Base-by-base conservation (phyloP, 2,797 vertebrate species). In the Echeneis naucrates region DNA sequence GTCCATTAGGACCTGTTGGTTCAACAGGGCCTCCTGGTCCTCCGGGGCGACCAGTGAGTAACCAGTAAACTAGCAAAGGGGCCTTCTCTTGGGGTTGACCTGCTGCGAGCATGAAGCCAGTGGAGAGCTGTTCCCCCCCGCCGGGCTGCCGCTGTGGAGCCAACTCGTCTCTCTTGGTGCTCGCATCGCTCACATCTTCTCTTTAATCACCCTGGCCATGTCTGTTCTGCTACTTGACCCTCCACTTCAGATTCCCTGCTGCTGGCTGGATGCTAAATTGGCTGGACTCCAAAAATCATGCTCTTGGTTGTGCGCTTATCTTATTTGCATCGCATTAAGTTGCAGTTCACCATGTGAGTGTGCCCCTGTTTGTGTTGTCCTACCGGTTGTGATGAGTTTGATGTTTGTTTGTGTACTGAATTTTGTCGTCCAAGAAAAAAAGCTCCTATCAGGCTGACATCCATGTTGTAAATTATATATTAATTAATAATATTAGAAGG, bases 31-130 rank as follows among this genome's bases (percentile, higher is more conserved):
- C 86, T 2, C 86, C 90, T 79, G 95, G 94, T 69, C 75, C 69
- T 82, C 86, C 72, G 60, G 91, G 95, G 79, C 89, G 77, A 78
- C 81, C 77, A 76, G 92, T 96, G 92, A 96, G 95, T 97, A 94
- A 93, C 66, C 63, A 75, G 76, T 87, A 81, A 87, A 67, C 77
- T 67, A 84, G 75, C 26, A 30, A 32, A 64, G 42, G 48, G 74
- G 66, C 78, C 72, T 74, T 66, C 47, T 77, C 66, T 64, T 53
- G 30, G 84, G 80, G 75, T 80, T 86, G 69, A 69, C 63, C 84
- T 72, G 83, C 92, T 93, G 82, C 67, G 47, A 87, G 73, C 67
- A 72, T 77, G 82, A 77, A 79, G 58, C 75, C 76, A 40, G 67
- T 44, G 68, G 78, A 92, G 84, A 87, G 87, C 51, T 83, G 55